Conservation (phyloP, 2,888 invertebrate species). For the Pristionchus maxplancki region DNA sequence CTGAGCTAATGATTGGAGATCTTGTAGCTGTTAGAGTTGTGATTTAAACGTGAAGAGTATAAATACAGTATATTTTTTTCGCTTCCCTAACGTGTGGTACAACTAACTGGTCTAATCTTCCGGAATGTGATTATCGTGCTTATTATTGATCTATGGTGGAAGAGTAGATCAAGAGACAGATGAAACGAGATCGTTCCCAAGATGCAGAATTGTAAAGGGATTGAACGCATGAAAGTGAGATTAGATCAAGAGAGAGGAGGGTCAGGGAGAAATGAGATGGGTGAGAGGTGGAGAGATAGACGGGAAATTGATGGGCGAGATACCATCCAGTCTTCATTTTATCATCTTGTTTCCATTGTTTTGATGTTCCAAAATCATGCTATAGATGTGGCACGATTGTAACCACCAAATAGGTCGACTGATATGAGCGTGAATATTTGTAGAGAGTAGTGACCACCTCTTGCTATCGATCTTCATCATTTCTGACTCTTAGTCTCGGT, state of each 20-base stretch:
- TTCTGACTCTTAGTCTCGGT: background rate
- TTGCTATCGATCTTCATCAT: background rate
- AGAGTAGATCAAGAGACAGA: background rate
- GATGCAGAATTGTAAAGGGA: background rate
- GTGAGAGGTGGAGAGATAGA: background rate
- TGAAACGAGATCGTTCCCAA: background rate
- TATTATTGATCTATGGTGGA: background rate
- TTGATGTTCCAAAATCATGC: background rate
- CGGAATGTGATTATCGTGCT: background rate
- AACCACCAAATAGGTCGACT: background rate
- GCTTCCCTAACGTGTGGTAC: background rate
- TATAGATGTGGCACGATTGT: background rate
- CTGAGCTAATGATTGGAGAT: conserved; percentile 20
- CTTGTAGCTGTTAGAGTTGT: conserved; percentile 39
- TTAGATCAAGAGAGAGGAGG: conserved; percentile 11
- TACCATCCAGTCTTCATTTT: background rate
- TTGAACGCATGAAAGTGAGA: conserved; percentile 33
- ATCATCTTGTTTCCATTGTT: background rate
- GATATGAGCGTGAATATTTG: conserved; percentile 35
- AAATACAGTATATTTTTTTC: background rate
- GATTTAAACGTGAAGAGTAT: conserved; percentile 6
- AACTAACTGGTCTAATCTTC: background rate
- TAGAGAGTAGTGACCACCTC: background rate
- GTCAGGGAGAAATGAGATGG: conserved; percentile 2
- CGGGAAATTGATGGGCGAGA: background rate